Evolutionary conservation across 2,113 vertebrate species (phyloP), one percentile per base, ranked within the genome.

Genomic region (Cavia porcellus): DNA sequence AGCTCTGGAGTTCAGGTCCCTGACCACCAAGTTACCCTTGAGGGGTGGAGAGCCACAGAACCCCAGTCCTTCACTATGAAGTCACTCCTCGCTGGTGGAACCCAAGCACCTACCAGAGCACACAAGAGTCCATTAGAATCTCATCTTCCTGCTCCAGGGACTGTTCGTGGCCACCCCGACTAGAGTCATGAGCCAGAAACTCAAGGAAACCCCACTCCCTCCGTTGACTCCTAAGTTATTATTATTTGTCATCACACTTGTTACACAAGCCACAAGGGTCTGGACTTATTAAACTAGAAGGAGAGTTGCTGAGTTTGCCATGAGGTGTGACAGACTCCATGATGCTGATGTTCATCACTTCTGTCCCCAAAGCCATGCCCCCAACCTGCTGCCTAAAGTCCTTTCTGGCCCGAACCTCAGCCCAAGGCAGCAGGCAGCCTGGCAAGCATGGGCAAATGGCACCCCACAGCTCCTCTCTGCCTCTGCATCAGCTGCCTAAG

Each of bases 281-380:
- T 11, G 4, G 84, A 92, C 64, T 96, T 95, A 62, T 85, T 79
- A 72, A 82, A 75, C 0, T 11, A 80, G 57, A 94, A 94, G 86
- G 72, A 77, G 82, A 87, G 86, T 70, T 91, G 87, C 82, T 89
- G 87, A 96, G 90, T 95, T 79, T 72, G 81, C 86, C 93, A 50
- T 94, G 81, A 84, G 93, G 50, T 93, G 94, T 47, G 4, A 86
- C 0, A 25, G 14, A 70, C 61, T 19, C 93, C 11, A 72, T n/a
- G 83, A 61, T 24, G 13, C 68, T 90, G 61, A 47, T 11, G 94
- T 80, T 93, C 86, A 87, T n/a, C 0, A 28, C 3, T 82, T n/a
- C 55, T 45, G 45, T 66, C 59, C 42, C 77, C 79, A n/a, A 50
- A 94, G 9, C 17, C 38, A n/a, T 66, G 59, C 14, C 32, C 61